These are phyloP conservation scores for Bimastos eiseni DNA, from an alignment of 2,888 invertebrate species.

Conservation along the genomic window DNA sequence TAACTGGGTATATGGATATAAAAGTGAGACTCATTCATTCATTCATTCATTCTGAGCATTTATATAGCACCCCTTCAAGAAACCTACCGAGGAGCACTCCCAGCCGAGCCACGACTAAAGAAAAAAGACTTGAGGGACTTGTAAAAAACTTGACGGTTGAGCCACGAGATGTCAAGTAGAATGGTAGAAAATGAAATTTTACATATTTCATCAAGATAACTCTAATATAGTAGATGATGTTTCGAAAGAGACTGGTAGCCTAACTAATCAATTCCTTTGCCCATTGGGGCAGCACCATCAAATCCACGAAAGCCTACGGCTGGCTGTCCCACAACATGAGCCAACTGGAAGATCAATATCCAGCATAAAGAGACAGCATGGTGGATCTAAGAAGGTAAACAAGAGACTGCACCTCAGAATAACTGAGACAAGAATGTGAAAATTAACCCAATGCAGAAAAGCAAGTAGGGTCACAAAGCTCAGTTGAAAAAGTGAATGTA, in stretches of 20 bases:
- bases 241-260: not conserved
- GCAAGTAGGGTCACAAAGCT: not conserved
- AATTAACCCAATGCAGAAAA: not conserved
- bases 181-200: not conserved
- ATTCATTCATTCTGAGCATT: no score
- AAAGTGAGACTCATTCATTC: no score
- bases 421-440: not conserved
- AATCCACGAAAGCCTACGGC: not conserved
- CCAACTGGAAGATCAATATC: not conserved
- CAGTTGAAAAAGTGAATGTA: not conserved
- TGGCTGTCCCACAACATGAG: not conserved
- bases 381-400: not conserved
- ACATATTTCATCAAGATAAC: not conserved
- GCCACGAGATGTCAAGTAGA: not conserved
- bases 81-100: no score
- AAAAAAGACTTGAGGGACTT: no score
- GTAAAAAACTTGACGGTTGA: no score
- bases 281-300: not conserved
- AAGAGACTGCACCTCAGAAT: no score
- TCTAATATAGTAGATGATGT: not conserved
- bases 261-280: not conserved
- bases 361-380: not conserved
- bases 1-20: no score
- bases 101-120: no score
- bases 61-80: no score